Evolutionary conservation across 2,797 vertebrate species (phyloP), one percentile per base, ranked within the genome.

Genomic region (Echeneis naucrates): DNA sequence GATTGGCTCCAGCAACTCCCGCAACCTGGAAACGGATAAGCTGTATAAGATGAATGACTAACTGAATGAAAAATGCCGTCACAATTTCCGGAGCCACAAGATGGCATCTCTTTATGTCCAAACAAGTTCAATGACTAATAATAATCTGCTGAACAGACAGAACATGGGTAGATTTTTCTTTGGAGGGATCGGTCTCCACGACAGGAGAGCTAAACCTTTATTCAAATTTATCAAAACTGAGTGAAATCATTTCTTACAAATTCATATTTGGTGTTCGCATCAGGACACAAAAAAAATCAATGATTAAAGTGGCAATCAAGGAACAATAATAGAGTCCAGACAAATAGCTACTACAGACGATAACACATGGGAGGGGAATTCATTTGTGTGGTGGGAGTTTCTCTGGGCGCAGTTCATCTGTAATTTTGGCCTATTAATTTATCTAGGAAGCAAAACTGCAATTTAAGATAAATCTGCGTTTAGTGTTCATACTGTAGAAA

Each of bases 401-500:
- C 33, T 66, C 17, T 52, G 16, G 45, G n/a, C n/a, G 16, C 19
- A 37, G 10, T 59, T 68, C 16, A 44, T 72, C n/a, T 7, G 13
- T 26, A 51, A 59, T 42, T 76, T 30, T 54, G 4, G 72, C 12
- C 32, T 40, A 38, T 47, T 59, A 32, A 35, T 12, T 21, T 17
- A 38, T 38, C 16, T 26, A 13, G 44, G 23, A 56, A 35, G 0
- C 2, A 4, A 81, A 70, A 68, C 50, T 44, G 4, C 40, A 26
- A 2, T 51, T 42, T 17, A 45, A 40, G 19, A 51, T 64, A 3
- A 60, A 62, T 42, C 5, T 56, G 6, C 50, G 54, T 56, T 83
- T 74, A 60, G 40, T 44, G 45, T 45, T 4, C 30, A 26, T 60
- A 65, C 66, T 52, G 50, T 14, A 62, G 30, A 62, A 73, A 75